Evolutionary conservation across 2,113 vertebrate genomes (phyloP).

Genomic region (Lycaon pictus): DNA sequence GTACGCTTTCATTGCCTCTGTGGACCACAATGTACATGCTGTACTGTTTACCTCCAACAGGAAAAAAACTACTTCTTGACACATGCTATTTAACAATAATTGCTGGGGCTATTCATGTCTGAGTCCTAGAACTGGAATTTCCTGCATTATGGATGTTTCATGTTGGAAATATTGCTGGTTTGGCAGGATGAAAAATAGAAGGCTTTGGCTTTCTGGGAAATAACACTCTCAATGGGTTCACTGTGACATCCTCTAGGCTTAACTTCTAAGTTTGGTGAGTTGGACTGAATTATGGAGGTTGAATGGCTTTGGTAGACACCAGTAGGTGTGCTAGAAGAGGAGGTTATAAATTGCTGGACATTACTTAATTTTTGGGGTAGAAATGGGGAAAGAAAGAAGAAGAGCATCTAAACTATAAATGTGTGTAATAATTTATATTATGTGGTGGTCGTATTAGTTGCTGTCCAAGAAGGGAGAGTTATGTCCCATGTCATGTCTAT

Average conservation of each 20-base stretch:
- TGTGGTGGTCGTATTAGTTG: neutral
- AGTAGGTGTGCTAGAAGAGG: neutral
- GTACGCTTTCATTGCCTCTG: conserved; percentile 43
- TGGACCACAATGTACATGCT: conserved; percentile 62
- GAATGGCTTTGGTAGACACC: neutral
- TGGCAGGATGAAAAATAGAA: conserved; percentile 69
- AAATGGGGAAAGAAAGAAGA: neutral
- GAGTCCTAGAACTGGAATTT: conserved; percentile 85
- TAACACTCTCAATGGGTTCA: conserved; percentile 18
- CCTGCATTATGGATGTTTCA: conserved; percentile 82
- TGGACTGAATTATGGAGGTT: neutral
- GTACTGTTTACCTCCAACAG: conserved; percentile 69
- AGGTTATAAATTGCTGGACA: neutral
- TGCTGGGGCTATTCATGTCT: conserved; percentile 39
- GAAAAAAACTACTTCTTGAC: conserved; percentile 74
- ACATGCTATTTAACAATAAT: conserved; percentile 73
- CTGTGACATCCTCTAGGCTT: neutral
- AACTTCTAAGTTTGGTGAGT: neutral
- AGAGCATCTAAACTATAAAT: neutral
- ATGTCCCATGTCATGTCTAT: neutral
- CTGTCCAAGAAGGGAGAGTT: neutral
- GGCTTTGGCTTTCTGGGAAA: conserved; percentile 60
- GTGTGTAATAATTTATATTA: neutral
- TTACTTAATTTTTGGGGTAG: neutral
- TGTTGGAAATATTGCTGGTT: conserved; percentile 72